phyloP scores from a whole-genome alignment of 2,797 vertebrate genomes.

The Sebastes kiyomatsui region DNA sequence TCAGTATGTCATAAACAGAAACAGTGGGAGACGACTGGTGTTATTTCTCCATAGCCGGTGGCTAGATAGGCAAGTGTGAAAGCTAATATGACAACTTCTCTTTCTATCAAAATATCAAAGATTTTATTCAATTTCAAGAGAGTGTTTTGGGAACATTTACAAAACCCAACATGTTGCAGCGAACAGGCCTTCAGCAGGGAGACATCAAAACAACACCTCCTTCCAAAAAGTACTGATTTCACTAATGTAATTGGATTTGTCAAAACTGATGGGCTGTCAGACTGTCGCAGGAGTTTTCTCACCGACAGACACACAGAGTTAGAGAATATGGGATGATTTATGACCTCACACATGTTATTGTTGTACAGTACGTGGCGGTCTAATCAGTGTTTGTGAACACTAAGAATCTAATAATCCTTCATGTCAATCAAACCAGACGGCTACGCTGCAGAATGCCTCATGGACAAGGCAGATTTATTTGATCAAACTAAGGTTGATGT shows the following conservation, averaged over 20 bases:
- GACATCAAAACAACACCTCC: constrained; percentile 24
- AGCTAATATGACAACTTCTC: constrained; percentile 8
- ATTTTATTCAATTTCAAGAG: constrained; percentile 15
- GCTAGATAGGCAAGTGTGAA: constrained; percentile 21
- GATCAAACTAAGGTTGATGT: background rate
- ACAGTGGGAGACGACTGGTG: background rate
- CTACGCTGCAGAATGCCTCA: background rate
- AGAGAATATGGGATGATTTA: constrained; percentile 15
- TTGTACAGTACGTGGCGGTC: background rate
- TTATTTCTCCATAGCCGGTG: background rate
- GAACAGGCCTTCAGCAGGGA: constrained; percentile 1
- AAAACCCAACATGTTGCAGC: constrained; percentile 4
- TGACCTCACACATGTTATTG: background rate
- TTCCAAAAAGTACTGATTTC: constrained; percentile 16
- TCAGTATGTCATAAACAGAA: constrained; percentile 10
- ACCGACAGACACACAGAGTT: constrained; percentile 5
- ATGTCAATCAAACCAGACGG: constrained; percentile 10
- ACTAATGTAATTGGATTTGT: constrained; percentile 36
- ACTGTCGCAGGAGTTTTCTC: background rate
- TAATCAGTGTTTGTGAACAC: background rate
- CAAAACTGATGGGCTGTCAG: constrained; percentile 16
- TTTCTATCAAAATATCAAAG: background rate
- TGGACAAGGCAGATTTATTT: background rate
- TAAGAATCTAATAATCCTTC: constrained; percentile 1
- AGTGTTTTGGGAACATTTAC: constrained; percentile 9